These are phyloP conservation scores for Himalopsyche kuldschensis DNA, from an alignment of 2,888 invertebrate species.

Conservation along the genomic window DNA sequence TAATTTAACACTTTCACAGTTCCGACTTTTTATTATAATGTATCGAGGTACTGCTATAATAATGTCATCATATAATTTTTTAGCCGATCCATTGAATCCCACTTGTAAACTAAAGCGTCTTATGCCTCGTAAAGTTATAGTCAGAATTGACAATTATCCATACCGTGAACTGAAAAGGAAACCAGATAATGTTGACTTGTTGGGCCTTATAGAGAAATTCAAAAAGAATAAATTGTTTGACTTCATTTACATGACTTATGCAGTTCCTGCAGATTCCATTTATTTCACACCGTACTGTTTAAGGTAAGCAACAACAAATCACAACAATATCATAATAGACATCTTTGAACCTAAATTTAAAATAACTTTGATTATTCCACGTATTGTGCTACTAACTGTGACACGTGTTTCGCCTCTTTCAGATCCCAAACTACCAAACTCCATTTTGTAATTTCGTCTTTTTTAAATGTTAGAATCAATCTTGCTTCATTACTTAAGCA, in stretches of 20 bases:
- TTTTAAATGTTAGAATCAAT: no score
- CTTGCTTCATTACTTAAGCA: no score
- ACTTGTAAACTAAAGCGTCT: not conserved
- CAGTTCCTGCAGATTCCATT: slow-evolving; percentile 71
- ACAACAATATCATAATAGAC: not conserved
- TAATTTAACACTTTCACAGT: not conserved
- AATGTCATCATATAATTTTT: not conserved
- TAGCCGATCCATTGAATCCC: not conserved
- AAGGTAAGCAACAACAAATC: slow-evolving; percentile 54
- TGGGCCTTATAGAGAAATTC: slow-evolving; percentile 56
- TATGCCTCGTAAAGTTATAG: not conserved
- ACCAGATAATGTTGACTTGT: slow-evolving; percentile 53
- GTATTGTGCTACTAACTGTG: no score
- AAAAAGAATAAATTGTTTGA: slow-evolving; percentile 60
- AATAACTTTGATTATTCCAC: no score
- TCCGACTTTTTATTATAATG: not conserved
- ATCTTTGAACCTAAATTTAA: not conserved
- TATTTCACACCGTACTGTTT: slow-evolving; percentile 76
- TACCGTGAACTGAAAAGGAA: slow-evolving; percentile 42
- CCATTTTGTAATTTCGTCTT: no score
- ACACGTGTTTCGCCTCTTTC: no score
- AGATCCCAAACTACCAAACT: no score
- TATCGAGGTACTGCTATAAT: not conserved
- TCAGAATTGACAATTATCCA: slow-evolving; percentile 42
- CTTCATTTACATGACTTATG: slow-evolving; percentile 78